Percentiles rank a stretch among this genome's conserved stretches.
Conservation (phyloP, 30 jellyfish, hydroid and myxozoan genomes). For the Aurelia coerulea region DNA sequence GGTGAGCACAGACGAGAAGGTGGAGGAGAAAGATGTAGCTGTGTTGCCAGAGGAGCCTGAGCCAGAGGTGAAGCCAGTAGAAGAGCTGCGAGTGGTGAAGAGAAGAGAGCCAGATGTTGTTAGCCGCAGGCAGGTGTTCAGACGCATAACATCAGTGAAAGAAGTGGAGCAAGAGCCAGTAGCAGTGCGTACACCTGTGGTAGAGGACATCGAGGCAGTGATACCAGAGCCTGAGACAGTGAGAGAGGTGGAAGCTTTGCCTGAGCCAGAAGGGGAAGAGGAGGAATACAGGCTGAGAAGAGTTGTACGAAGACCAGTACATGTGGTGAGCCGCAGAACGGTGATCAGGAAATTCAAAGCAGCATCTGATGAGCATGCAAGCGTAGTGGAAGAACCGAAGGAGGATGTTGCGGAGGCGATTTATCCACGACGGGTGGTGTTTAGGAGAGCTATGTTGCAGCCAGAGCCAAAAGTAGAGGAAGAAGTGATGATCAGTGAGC, state of each 20-base stretch:
- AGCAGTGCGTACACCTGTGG: not conserved
- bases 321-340: no score
- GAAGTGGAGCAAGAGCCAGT: not conserved
- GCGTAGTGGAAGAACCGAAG: conserved; percentile 15
- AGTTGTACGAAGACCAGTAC: no score
- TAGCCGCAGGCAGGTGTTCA: conserved; percentile 25
- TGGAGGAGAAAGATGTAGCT: conserved; percentile 52
- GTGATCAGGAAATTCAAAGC: no score
- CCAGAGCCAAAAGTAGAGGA: conserved; percentile 3
- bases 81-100: conserved; percentile 43
- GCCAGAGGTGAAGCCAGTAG: conserved; percentile 11
- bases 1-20: conserved; percentile 34
- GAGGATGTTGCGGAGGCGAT: conserved; percentile 43
- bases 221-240: no score
- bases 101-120: conserved; percentile 28
- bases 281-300: no score
- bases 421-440: conserved; percentile 49
- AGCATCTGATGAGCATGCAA: no score
- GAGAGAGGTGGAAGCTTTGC: no score
- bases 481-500: conserved; percentile 33
- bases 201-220: no score
- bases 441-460: conserved; percentile 39
- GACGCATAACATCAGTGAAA: not conserved
- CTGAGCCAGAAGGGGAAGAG: no score
- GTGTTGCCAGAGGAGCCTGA: conserved; percentile 1